These are phyloP conservation scores for Trichonephila clavata DNA, from an alignment of 1,140 invertebrate species.

Conservation along the genomic window DNA sequence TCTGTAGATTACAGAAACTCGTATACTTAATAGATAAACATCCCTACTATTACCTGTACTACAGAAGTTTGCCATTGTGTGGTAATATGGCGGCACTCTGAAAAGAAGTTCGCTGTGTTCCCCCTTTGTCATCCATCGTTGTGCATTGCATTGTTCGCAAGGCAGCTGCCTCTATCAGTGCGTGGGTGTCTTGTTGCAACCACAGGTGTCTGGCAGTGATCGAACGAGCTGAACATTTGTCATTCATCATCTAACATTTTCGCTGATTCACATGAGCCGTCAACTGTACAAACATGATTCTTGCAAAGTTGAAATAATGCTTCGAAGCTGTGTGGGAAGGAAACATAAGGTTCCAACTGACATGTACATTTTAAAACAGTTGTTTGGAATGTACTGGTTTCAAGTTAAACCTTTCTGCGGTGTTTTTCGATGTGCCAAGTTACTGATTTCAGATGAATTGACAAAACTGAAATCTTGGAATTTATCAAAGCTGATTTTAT, in stretches of 20 bases:
- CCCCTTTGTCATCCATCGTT: conserved; percentile 33
- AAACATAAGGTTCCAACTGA: neutral
- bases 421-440: too few species aligned
- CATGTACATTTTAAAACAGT: neutral
- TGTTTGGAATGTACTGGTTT: neutral
- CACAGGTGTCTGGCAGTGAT: conserved; percentile 59
- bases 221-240: conserved; percentile 55
- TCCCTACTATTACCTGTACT: conserved; percentile 12
- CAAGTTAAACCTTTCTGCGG: too few species aligned
- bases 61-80: conserved; percentile 10
- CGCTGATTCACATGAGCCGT: conserved; percentile 46
- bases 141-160: conserved; percentile 39
- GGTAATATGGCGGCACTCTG: conserved; percentile 6
- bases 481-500: too few species aligned
- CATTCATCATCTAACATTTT: conserved; percentile 52
- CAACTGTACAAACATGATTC: conserved; percentile 23
- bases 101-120: conserved; percentile 46
- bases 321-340: neutral
- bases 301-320: conserved; percentile 17
- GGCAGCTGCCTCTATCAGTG: conserved; percentile 23
- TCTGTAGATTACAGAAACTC: neutral
- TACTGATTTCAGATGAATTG: too few species aligned
- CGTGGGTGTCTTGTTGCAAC: conserved; percentile 63
- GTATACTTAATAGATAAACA: neutral
- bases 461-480: too few species aligned